phyloP scores from a whole-genome alignment of 2,888 invertebrate genomes.

The Drosophila demipolita region DNA sequence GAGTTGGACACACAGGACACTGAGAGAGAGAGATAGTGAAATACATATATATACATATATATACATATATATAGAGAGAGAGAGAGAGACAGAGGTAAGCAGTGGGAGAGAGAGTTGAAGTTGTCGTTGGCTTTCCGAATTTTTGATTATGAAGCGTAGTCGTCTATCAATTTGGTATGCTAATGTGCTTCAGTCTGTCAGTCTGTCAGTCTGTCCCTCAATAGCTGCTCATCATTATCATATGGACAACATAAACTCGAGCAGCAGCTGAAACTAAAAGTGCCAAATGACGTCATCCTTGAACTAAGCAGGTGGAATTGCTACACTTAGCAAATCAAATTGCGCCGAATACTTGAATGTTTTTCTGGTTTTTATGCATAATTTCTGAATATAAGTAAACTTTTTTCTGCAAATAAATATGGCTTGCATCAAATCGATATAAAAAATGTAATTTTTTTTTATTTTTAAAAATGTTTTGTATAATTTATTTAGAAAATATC shows the following conservation, averaged over 20 bases:
- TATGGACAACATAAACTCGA: conserved; percentile 5
- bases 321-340: neutral
- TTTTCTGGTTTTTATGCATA: neutral
- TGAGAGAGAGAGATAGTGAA: neutral
- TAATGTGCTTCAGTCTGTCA: conserved; percentile 19
- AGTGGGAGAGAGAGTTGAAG: conserved; percentile 11
- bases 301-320: neutral
- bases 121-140: neutral
- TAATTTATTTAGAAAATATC: too few species aligned
- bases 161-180: conserved; percentile 32
- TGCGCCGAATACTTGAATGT: neutral
- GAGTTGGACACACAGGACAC: neutral
- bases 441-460: too few species aligned
- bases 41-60: neutral
- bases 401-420: too few species aligned
- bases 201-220: conserved; percentile 13
- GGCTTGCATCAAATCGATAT: too few species aligned
- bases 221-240: conserved; percentile 16
- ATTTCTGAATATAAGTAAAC: too few species aligned
- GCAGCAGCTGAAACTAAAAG: conserved; percentile 19
- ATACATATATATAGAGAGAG: conserved; percentile 6
- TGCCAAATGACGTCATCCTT: conserved; percentile 26
- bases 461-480: too few species aligned
- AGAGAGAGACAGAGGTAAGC: neutral
- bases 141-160: neutral